These are phyloP conservation scores for Polydesmus complanatus DNA, from an alignment of 2,888 invertebrate genomes.

Conservation along the genomic window DNA sequence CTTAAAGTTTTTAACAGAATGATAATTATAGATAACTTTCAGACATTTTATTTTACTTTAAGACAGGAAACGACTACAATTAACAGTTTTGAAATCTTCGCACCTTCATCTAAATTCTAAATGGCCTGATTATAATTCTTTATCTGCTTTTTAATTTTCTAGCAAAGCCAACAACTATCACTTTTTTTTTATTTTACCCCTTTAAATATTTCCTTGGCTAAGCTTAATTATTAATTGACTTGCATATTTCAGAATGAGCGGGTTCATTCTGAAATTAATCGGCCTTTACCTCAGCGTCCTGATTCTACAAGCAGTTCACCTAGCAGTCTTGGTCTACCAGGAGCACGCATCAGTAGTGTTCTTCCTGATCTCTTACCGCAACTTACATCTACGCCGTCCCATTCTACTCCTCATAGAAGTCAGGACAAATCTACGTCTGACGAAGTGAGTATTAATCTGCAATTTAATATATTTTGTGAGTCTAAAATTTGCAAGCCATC, in stretches of 20 bases:
- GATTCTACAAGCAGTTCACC: slow-evolving; percentile 28
- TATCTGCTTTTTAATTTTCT: neutral
- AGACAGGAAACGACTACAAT: no score
- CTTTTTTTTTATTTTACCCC: neutral
- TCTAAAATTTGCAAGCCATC: no score
- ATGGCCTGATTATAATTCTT: neutral
- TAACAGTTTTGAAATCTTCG: no score
- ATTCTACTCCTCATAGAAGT: slow-evolving; percentile 51
- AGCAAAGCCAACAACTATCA: neutral
- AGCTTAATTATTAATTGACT: neutral
- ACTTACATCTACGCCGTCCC: slow-evolving; percentile 28
- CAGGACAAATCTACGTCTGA: slow-evolving; percentile 89
- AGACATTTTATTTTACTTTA: no score
- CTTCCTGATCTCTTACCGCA: slow-evolving; percentile 86
- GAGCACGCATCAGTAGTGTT: slow-evolving; percentile 74
- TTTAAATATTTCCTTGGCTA: neutral
- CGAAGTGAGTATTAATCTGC: no score
- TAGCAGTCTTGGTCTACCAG: slow-evolving; percentile 32
- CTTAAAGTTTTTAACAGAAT: no score
- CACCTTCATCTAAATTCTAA: neutral
- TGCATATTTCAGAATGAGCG: slow-evolving; percentile 10
- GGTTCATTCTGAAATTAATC: slow-evolving; percentile 16
- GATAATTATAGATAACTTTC: no score
- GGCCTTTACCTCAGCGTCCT: slow-evolving; percentile 14
- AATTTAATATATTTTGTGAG: no score